Base-by-base conservation (phyloP, 2,888 invertebrate genomes). In the Epinotia ramella region DNA sequence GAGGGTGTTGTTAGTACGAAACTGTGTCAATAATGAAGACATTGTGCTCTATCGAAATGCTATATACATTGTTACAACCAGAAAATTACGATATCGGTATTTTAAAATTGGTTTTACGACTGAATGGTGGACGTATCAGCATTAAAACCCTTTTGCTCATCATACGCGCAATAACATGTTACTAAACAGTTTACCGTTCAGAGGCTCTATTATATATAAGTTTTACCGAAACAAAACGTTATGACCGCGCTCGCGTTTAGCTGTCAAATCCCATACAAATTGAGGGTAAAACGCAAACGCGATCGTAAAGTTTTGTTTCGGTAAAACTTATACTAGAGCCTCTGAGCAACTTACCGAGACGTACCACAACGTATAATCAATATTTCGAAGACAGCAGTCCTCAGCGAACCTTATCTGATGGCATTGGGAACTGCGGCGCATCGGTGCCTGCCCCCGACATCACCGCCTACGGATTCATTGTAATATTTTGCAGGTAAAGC, bases 381-480 rank as follows among this genome's bases (percentile, higher is more conserved):
- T 89, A 87, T 60, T 84, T 84, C 81, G 84, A 86, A 83, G 84
- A 87, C 88, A 87, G 83, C 83, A 84, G 84, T 87, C 85, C 82
- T 82, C 84, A 83, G 77, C 80, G 79, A 76, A 67, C 66, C 82
- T 88, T 89, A 89, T 89, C 88, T 83, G 89, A 90, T 89, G 89
- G 87, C 85, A 88, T 87, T 87, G 87, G 88, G 83, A 88, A 86
- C 87, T 86, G 87, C 86, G 84, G 84, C 84, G 84, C 83, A 84
- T 83, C 84, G 87, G 92, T 92, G 81, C 89, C 91, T 88, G 87
- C 82, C 89, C 81, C 87, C 87, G 89, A 83, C 86, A 84, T 90
- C 91, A 84, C 90, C 87, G 84, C 86, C 84, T 82, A 84, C 84
- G 74, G 82, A 85, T 84, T 85, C 85, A 81, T 83, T 82, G 78